Evolutionary conservation across 2,888 invertebrate species (phyloP).

Genomic region (Euphydryas editha): DNA sequence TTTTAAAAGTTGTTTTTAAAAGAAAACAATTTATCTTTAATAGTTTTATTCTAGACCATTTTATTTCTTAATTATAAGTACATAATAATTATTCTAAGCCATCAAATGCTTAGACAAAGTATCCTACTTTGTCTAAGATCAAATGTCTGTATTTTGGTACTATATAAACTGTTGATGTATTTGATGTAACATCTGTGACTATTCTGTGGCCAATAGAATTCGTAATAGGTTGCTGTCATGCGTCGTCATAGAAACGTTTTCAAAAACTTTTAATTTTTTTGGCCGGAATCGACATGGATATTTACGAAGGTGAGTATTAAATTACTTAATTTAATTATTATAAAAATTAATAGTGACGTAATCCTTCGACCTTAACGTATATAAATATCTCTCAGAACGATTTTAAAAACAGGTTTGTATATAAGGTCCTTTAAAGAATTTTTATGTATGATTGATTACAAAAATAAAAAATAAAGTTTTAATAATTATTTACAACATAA

Average conservation of each 20-base stretch:
- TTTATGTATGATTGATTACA: background rate
- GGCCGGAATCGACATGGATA: constrained; percentile 78
- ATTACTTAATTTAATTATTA: constrained; percentile 38
- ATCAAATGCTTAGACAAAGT: too few relatives aligned
- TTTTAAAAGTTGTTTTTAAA: too few relatives aligned
- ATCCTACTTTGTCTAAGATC: too few relatives aligned
- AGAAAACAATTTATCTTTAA: too few relatives aligned
- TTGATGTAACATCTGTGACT: constrained; percentile 20
- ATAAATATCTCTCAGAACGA: constrained; percentile 3
- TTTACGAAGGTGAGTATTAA: constrained; percentile 70
- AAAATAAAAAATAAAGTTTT: background rate
- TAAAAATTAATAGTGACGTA: constrained; percentile 36
- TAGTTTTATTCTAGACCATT: too few relatives aligned
- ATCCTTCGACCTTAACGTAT: constrained; percentile 2
- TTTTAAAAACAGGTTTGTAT: constrained; percentile 47
- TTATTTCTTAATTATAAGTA: too few relatives aligned
- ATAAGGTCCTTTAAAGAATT: constrained; percentile 46
- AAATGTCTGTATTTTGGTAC: too few relatives aligned
- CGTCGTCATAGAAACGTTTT: constrained; percentile 83
- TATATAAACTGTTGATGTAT: too few relatives aligned
- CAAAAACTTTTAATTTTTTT: constrained; percentile 73
- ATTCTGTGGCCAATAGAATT: constrained; percentile 57
- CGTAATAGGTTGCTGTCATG: constrained; percentile 73
- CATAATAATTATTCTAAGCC: too few relatives aligned
- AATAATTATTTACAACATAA: background rate